Conservation (phyloP, 2,797 vertebrate species). For the Falco peregrinus region DNA sequence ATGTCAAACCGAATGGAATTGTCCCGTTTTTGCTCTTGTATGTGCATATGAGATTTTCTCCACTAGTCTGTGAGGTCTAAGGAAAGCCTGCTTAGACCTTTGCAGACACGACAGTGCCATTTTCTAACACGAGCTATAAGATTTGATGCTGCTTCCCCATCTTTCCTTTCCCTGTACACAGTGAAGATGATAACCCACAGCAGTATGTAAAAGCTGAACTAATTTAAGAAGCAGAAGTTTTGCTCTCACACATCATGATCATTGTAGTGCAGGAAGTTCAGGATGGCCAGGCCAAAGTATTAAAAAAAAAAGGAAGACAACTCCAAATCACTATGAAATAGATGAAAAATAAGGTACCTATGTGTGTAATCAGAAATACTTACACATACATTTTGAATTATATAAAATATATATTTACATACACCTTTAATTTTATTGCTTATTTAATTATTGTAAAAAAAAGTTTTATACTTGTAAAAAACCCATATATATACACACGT, state of each 20-base stretch:
- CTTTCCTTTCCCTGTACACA: background rate
- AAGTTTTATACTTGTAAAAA: background rate
- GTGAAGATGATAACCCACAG: background rate
- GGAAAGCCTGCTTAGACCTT: background rate
- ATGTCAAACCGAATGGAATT: background rate
- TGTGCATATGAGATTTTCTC: background rate
- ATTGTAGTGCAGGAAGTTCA: background rate
- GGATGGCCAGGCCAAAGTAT: background rate
- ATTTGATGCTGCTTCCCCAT: background rate
- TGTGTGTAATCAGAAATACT: background rate
- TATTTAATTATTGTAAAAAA: background rate
- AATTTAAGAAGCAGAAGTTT: background rate
- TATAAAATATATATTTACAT: background rate
- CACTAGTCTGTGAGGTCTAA: background rate
- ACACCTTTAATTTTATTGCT: background rate
- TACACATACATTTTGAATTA: background rate
- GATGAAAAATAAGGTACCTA: background rate
- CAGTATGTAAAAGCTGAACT: background rate
- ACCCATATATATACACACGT: accelerated
- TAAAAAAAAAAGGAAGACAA: background rate
- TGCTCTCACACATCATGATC: background rate
- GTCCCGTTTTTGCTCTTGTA: background rate
- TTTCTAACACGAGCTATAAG: background rate
- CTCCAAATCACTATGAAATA: background rate
- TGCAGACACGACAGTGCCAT: background rate